phyloP scores from a whole-genome alignment of 2,113 vertebrate genomes.

The Hydrolagus affinis region DNA sequence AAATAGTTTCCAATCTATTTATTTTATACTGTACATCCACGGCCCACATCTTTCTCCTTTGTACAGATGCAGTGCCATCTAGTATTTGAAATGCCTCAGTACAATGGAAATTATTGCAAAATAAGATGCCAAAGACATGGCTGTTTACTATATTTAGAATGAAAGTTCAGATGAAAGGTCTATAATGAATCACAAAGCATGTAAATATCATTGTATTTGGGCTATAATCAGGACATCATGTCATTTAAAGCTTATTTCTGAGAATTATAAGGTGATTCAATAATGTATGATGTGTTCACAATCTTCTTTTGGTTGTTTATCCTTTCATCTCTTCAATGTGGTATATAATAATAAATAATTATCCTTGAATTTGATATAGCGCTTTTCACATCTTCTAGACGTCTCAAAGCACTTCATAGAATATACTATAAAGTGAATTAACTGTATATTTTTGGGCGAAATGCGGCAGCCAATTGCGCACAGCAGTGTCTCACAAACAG shows the following conservation, averaged over 20 bases:
- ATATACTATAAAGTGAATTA: no score
- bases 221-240: not conserved
- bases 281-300: not conserved
- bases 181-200: not conserved
- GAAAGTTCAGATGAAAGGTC: not conserved
- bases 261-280: not conserved
- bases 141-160: no score
- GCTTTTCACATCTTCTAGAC: no score
- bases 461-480: no score
- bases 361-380: no score
- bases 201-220: not conserved
- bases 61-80: not conserved
- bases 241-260: not conserved
- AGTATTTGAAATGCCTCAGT: slow-evolving; percentile 2
- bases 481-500: no score
- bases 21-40: not conserved
- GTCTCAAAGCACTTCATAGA: no score
- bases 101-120: not conserved
- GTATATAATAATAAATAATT: no score
- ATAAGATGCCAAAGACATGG: not conserved
- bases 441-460: no score
- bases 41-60: not conserved
- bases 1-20: not conserved
- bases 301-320: not conserved
- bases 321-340: not conserved